phyloP scores from a whole-genome alignment of 2,888 invertebrate species.

The Cerceris rybyensis region DNA sequence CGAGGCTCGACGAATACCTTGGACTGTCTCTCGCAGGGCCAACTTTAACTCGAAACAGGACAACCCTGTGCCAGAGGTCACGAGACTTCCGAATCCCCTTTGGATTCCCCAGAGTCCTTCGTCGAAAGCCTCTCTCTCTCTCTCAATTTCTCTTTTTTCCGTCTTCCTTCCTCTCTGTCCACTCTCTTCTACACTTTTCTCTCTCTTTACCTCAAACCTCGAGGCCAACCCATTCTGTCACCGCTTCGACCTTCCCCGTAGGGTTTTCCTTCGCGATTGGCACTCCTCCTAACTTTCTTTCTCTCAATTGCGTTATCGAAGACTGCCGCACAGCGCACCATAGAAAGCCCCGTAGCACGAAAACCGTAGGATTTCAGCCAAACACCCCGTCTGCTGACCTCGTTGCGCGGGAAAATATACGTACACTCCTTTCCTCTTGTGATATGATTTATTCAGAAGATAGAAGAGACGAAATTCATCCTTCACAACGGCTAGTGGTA shows the following conservation, averaged over 20 bases:
- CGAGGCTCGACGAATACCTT: background rate
- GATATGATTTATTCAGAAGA: slow-evolving; percentile 39
- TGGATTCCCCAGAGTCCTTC: slow-evolving; percentile 3
- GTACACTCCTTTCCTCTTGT: slow-evolving; percentile 18
- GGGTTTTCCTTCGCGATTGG: slow-evolving; percentile 53
- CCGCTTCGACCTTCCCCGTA: slow-evolving; percentile 15
- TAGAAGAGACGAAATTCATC: background rate
- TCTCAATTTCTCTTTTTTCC: background rate
- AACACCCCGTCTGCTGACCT: slow-evolving; percentile 1
- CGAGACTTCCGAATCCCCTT: slow-evolving; percentile 7
- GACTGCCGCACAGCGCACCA: background rate
- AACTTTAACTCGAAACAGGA: slow-evolving; percentile 18
- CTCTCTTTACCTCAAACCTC: too few species aligned
- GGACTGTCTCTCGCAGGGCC: slow-evolving; percentile 11
- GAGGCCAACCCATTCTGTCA: slow-evolving; percentile 12
- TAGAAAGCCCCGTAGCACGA: background rate
- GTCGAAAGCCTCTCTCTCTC: background rate
- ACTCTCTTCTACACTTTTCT: too few species aligned
- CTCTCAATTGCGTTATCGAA: slow-evolving; percentile 44
- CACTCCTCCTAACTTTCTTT: slow-evolving; percentile 58
- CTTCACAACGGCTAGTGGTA: too few species aligned
- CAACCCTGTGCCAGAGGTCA: slow-evolving; percentile 6
- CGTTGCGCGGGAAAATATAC: background rate
- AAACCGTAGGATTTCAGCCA: background rate
- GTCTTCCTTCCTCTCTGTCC: too few species aligned